These are phyloP conservation scores for Eucera pruinosa DNA, from an alignment of 2,888 invertebrate genomes.

Conservation along the genomic window DNA sequence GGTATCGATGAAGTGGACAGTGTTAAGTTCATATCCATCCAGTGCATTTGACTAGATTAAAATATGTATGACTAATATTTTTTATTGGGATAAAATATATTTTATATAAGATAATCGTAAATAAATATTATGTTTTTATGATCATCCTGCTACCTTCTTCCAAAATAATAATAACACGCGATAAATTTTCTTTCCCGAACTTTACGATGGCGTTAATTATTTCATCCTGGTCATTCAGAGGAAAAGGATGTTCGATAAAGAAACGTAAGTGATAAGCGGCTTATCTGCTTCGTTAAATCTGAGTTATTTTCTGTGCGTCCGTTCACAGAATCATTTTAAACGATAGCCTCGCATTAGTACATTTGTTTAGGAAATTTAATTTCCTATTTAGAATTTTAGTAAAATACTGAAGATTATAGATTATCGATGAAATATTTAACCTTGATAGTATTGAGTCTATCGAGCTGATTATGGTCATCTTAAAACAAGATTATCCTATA, in stretches of 20 bases:
- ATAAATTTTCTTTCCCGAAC: neutral
- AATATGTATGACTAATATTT: conserved; percentile 45
- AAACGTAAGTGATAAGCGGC: conserved; percentile 37
- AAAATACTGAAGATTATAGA: neutral
- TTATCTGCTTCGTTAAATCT: conserved; percentile 17
- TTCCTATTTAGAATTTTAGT: too few relatives aligned
- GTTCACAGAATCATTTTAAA: neutral
- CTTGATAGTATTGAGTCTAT: neutral
- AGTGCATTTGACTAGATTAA: conserved; percentile 60
- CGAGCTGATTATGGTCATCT: neutral
- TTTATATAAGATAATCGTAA: conserved; percentile 34
- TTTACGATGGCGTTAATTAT: conserved; percentile 10
- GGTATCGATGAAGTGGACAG: conserved; percentile 76
- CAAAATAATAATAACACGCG: neutral
- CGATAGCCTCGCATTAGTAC: neutral
- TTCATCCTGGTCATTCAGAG: conserved; percentile 48
- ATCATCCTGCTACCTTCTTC: neutral
- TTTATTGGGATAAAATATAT: conserved; percentile 44
- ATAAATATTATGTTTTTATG: conserved; percentile 11
- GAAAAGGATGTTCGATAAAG: conserved; percentile 78
- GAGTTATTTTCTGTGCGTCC: conserved; percentile 11
- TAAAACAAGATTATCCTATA: neutral
- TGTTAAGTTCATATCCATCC: conserved; percentile 22
- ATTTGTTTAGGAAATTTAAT: neutral
- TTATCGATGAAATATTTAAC: neutral